Evolutionary conservation across 2,888 invertebrate genomes (phyloP).

Genomic region (Chymomyza procnemis): DNA sequence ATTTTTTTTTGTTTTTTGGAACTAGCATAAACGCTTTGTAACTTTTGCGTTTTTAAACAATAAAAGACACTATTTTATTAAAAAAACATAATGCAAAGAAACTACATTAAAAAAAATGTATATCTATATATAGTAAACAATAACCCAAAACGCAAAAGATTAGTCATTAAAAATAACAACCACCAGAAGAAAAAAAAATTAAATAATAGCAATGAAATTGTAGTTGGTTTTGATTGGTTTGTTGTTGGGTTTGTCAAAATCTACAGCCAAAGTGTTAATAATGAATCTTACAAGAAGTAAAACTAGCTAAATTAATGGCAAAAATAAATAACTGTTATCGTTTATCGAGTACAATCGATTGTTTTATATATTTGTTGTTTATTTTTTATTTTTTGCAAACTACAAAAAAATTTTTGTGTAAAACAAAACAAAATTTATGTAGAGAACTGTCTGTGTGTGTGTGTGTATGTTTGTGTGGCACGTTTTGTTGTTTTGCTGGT

Average conservation of each 20-base stretch:
- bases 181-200: constrained; percentile 53
- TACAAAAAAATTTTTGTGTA: constrained; percentile 56
- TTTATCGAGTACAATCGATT: not conserved
- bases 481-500: constrained; percentile 4
- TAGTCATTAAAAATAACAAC: constrained; percentile 53
- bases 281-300: constrained; percentile 38
- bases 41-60: not conserved
- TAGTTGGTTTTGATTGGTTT: constrained; percentile 38
- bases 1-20: too few species aligned
- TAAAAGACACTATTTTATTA: not conserved
- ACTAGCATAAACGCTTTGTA: not conserved
- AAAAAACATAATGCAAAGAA: constrained; percentile 41
- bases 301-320: constrained; percentile 46
- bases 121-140: constrained; percentile 6
- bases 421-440: constrained; percentile 68
- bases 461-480: too few species aligned
- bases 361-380: constrained; percentile 12
- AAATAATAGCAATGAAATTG: constrained; percentile 45
- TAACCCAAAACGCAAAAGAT: constrained; percentile 53
- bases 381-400: constrained; percentile 49
- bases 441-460: not conserved
- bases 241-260: constrained; percentile 59
- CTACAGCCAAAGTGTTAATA: constrained; percentile 75
- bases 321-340: constrained; percentile 14
- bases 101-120: constrained; percentile 15